phyloP scores from a whole-genome alignment of 2,113 vertebrate species.

The Hemicordylus capensis region DNA sequence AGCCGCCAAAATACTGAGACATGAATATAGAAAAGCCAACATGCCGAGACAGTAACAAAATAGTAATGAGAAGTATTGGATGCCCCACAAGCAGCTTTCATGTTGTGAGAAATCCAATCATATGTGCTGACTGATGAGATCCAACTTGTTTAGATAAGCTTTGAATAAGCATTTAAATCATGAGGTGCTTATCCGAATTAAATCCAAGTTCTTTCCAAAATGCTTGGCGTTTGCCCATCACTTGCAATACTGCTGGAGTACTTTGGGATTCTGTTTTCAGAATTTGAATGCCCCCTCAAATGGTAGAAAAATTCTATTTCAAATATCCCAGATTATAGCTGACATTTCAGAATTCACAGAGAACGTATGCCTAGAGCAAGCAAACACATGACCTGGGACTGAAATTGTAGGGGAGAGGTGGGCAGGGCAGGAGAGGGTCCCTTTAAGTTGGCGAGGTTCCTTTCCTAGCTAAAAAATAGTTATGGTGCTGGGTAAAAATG shows the following conservation, averaged over 20 bases:
- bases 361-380: constrained; percentile 6
- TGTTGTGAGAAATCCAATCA: constrained; percentile 53
- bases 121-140: constrained; percentile 37
- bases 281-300: not conserved
- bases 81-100: constrained; percentile 48
- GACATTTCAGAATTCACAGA: not conserved
- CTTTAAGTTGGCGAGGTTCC: not conserved
- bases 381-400: not conserved
- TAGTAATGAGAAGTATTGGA: constrained; percentile 65
- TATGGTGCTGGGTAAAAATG: not conserved
- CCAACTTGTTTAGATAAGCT: constrained; percentile 52
- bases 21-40: constrained; percentile 28
- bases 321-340: constrained; percentile 2
- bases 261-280: constrained; percentile 3
- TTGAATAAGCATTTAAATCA: constrained; percentile 51
- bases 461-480: not conserved
- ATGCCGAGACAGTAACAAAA: constrained; percentile 53
- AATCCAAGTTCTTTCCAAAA: constrained; percentile 8
- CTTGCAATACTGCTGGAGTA: constrained; percentile 23
- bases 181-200: constrained; percentile 42
- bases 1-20: constrained; percentile 66
- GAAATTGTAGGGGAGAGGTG: not conserved
- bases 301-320: not conserved
- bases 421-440: not conserved
- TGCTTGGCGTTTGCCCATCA: constrained; percentile 16